Conservation (phyloP, 2,888 invertebrate genomes). For the Eupithecia vulgata region DNA sequence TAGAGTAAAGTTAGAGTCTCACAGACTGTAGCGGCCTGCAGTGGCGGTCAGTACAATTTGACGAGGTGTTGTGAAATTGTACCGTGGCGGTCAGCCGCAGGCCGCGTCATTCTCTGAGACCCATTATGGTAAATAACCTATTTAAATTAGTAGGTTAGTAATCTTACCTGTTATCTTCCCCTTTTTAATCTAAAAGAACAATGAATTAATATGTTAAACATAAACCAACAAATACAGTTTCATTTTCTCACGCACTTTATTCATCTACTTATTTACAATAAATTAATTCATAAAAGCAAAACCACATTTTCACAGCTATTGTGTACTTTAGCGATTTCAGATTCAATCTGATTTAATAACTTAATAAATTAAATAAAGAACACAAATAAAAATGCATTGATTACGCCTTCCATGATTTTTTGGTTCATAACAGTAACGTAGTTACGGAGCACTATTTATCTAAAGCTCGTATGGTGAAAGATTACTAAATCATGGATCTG, state of each 20-base stretch:
- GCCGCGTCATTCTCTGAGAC: too few relatives aligned
- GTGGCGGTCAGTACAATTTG: too few relatives aligned
- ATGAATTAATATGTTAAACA: not conserved
- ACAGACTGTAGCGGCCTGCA: too few relatives aligned
- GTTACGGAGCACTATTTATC: too few relatives aligned
- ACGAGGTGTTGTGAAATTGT: too few relatives aligned
- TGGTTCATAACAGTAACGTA: not conserved
- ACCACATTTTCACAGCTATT: conserved; percentile 34
- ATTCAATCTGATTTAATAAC: conserved; percentile 57
- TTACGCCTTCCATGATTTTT: conserved; percentile 9
- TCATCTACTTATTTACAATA: conserved; percentile 39
- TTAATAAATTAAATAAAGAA: conserved; percentile 17
- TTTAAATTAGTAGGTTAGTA: conserved; percentile 5
- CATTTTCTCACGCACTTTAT: conserved; percentile 38
- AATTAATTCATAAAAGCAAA: conserved; percentile 39
- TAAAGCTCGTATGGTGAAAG: too few relatives aligned
- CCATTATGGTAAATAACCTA: not conserved
- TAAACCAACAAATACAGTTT: conserved; percentile 15
- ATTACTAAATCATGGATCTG: too few relatives aligned
- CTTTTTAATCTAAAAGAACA: not conserved
- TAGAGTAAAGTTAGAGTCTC: too few relatives aligned
- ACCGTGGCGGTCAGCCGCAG: too few relatives aligned
- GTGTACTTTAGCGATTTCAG: conserved; percentile 56
- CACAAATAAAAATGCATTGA: conserved; percentile 26
- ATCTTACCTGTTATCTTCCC: not conserved